Conservation (phyloP, 2,888 invertebrate species). For the Xestia xanthographa region DNA sequence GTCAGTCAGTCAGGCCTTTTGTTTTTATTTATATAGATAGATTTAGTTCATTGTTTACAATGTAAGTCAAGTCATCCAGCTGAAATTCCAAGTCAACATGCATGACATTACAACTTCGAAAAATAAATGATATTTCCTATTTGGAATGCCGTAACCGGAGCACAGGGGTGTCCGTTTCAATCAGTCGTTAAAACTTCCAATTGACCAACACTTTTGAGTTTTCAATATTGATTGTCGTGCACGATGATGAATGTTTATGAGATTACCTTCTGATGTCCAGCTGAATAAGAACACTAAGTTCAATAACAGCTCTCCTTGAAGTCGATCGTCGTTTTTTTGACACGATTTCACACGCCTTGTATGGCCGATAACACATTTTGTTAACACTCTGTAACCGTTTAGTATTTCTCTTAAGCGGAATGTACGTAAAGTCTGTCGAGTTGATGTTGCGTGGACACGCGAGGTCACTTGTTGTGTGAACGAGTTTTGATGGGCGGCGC, state of each 20-base stretch:
- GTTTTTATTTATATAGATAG: too few relatives aligned
- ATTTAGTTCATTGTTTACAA: too few relatives aligned
- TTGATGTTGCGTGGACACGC: conserved; percentile 42
- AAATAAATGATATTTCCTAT: background rate
- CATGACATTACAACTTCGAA: background rate
- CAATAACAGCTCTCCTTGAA: background rate
- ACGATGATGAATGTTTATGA: background rate
- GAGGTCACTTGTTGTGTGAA: conserved; percentile 37
- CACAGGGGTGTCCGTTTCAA: background rate
- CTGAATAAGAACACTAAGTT: background rate
- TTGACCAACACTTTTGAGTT: background rate
- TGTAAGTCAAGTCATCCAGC: background rate
- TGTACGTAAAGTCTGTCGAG: background rate
- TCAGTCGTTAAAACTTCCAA: background rate
- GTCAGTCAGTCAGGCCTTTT: too few relatives aligned
- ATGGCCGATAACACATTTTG: conserved; percentile 20
- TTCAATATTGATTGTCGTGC: background rate
- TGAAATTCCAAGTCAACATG: background rate
- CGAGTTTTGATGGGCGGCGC: conserved; percentile 22
- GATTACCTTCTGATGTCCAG: background rate
- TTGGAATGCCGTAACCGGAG: background rate
- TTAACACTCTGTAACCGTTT: conserved; percentile 24
- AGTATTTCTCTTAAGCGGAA: conserved; percentile 19
- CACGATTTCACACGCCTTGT: conserved; percentile 28
- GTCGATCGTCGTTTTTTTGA: background rate